These are phyloP conservation scores for Abrostola tripartita DNA, from an alignment of 2,888 invertebrate genomes.

Conservation along the genomic window DNA sequence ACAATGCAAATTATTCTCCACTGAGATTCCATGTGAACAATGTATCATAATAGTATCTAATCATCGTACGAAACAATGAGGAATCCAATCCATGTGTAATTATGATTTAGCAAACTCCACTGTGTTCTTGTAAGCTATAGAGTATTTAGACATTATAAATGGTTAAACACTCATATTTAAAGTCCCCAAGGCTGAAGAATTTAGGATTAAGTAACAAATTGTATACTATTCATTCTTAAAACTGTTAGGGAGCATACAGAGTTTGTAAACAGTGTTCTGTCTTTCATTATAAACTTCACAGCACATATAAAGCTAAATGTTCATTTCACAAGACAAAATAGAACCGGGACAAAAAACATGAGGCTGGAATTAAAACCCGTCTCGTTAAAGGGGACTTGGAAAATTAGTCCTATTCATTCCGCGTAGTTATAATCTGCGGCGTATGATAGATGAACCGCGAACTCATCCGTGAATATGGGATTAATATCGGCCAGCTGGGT, in stretches of 20 bases:
- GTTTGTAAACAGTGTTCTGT: too few species aligned
- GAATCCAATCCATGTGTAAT: too few species aligned
- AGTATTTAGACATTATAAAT: too few species aligned
- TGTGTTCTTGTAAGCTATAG: too few species aligned
- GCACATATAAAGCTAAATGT: slow-evolving; percentile 35
- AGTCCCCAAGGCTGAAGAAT: too few species aligned
- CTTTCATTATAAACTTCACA: slow-evolving; percentile 1
- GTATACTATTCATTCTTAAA: too few species aligned
- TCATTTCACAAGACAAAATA: slow-evolving; percentile 40
- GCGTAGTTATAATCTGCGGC: slow-evolving; percentile 62
- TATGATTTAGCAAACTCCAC: too few species aligned
- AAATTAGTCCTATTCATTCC: slow-evolving; percentile 70
- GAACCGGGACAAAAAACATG: slow-evolving; percentile 47
- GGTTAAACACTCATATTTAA: too few species aligned
- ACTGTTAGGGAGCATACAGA: too few species aligned
- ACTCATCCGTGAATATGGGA: slow-evolving; percentile 18
- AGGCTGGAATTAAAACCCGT: slow-evolving; percentile 55
- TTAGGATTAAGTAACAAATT: too few species aligned
- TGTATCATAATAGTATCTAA: neutral
- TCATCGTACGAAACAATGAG: neutral
- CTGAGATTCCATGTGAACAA: too few species aligned
- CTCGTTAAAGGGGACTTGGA: slow-evolving; percentile 45
- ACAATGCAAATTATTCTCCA: too few species aligned
- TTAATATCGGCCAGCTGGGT: slow-evolving; percentile 30
- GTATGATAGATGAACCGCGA: slow-evolving; percentile 48